These are phyloP conservation scores for Lepidotrigona ventralis DNA, from an alignment of 1,140 invertebrate species.

Conservation along the genomic window DNA sequence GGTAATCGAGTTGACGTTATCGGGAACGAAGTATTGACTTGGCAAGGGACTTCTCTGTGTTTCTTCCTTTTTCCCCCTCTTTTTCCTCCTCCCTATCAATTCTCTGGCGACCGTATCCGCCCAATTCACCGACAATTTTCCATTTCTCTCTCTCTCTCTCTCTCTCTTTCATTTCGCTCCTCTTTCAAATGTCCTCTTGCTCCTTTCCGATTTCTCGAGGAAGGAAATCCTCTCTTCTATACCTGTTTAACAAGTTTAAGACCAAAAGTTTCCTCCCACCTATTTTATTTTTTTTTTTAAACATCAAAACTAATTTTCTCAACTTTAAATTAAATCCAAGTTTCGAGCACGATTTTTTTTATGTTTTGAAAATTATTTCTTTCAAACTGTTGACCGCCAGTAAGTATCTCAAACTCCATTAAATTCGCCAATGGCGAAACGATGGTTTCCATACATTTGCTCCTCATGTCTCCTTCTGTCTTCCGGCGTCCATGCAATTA, in stretches of 20 bases:
- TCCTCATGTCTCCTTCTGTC: not conserved
- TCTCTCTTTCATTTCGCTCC: not conserved
- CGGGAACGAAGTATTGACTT: conserved; percentile 41
- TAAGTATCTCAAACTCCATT: not conserved
- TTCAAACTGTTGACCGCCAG: too few relatives aligned
- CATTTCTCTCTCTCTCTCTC: not conserved
- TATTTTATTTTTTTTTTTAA: not conserved
- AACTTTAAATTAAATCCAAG: too few relatives aligned
- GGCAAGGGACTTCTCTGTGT: conserved; percentile 3
- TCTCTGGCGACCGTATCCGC: not conserved
- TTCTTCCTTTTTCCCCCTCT: not conserved
- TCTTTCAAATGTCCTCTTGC: not conserved
- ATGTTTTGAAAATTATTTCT: too few relatives aligned
- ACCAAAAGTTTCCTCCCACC: too few relatives aligned
- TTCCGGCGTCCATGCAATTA: conserved; percentile 31
- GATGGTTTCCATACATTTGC: too few relatives aligned
- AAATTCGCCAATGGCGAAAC: not conserved
- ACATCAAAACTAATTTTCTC: too few relatives aligned
- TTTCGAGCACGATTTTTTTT: too few relatives aligned
- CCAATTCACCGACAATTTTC: conserved; percentile 13
- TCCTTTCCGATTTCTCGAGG: not conserved
- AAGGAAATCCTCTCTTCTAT: not conserved
- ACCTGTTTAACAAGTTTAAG: too few relatives aligned
- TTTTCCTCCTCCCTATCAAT: conserved; percentile 10
- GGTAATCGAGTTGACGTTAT: conserved; percentile 44